Conservation (phyloP, 1,140 invertebrate genomes). For the Cyclina sinensis region DNA sequence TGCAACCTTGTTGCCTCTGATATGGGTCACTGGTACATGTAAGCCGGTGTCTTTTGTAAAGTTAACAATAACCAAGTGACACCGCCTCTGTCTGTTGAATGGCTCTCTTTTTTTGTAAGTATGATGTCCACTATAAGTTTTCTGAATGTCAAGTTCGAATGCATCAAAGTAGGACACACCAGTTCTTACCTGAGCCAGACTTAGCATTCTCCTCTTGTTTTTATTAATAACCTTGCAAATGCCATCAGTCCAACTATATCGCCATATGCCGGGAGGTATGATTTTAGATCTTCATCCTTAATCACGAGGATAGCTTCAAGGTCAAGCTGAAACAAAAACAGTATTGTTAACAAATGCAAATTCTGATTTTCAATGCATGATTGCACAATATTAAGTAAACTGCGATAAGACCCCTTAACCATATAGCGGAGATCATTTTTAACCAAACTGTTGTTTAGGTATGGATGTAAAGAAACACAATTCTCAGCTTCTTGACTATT, state of each 20-base stretch:
- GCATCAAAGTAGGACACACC: constrained; percentile 31
- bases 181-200: constrained; percentile 7
- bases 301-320: constrained; percentile 21
- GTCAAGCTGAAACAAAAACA: constrained; percentile 33
- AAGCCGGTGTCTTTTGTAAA: constrained; percentile 28
- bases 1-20: constrained; percentile 13
- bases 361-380: constrained; percentile 28
- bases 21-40: constrained; percentile 32
- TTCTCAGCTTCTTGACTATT: constrained; percentile 29
- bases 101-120: constrained; percentile 13
- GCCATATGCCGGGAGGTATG: constrained; percentile 35
- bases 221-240: constrained; percentile 37
- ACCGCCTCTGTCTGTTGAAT: not conserved
- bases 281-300: constrained; percentile 21
- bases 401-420: constrained; percentile 26
- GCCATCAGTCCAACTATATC: constrained; percentile 33
- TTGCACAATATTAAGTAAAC: constrained; percentile 30
- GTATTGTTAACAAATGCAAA: constrained; percentile 24
- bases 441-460: constrained; percentile 26
- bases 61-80: not conserved
- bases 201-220: constrained; percentile 22
- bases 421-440: constrained; percentile 7
- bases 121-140: constrained; percentile 29
- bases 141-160: constrained; percentile 17
- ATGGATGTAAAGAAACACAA: constrained; percentile 23